A percentile compares a stretch with the other conserved stretches of the same genome.
phyloP scores from a whole-genome alignment of 2,888 invertebrate genomes.

The Zhuqinia jingwanae region DNA sequence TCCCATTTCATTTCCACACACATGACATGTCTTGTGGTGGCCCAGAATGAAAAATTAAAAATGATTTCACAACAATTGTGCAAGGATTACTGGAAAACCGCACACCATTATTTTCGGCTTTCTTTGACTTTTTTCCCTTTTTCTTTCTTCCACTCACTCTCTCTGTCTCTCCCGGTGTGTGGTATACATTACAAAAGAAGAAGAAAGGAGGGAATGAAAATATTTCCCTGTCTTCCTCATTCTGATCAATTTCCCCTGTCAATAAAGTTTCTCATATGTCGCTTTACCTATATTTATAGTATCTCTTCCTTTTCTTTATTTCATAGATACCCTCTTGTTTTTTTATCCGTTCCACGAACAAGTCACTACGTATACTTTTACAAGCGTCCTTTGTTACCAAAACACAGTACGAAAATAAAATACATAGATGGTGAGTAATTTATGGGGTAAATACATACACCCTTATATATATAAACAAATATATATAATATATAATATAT shows the following conservation, averaged over 20 bases:
- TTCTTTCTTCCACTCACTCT: background rate
- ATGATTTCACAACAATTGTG: constrained; percentile 61
- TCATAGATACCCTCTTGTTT: background rate
- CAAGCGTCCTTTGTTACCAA: background rate
- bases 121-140: constrained; percentile 22
- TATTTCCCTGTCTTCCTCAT: constrained; percentile 61
- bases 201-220: constrained; percentile 3
- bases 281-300: constrained; percentile 47
- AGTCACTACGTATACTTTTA: no score
- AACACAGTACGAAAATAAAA: no score
- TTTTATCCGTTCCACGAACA: background rate
- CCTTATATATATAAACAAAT: no score
- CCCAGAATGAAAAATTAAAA: constrained; percentile 62
- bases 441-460: no score
- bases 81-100: constrained; percentile 30
- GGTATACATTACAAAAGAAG: constrained; percentile 24
- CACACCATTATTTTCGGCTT: constrained; percentile 48
- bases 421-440: no score
- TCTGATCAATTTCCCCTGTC: constrained; percentile 71
- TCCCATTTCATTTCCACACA: constrained; percentile 26
- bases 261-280: constrained; percentile 49
- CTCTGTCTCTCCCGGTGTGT: background rate
- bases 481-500: no score
- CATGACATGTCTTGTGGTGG: constrained; percentile 1
- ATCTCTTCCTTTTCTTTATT: background rate